A percentile compares a stretch with the other conserved stretches of the same genome.
Evolutionary conservation across 1,140 invertebrate species (phyloP).

Genomic region (Contarinia nasturtii): DNA sequence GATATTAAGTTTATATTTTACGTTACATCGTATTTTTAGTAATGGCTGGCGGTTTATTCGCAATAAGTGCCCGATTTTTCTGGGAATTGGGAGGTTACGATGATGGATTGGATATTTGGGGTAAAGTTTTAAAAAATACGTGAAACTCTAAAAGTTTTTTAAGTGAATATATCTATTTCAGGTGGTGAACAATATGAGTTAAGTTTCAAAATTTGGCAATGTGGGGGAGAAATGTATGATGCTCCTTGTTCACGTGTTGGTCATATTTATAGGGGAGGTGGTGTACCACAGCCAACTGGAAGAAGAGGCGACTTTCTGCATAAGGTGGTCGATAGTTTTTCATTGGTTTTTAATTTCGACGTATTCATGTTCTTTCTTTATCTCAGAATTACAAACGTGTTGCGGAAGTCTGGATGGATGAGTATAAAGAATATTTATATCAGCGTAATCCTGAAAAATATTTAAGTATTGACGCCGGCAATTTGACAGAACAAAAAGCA

Average conservation of each 20-base stretch:
- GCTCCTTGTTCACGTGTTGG: conserved; percentile 88
- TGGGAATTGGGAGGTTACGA: conserved; percentile 95
- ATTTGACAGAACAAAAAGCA: too few species aligned
- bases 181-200: conserved; percentile 93
- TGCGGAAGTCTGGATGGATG: too few species aligned
- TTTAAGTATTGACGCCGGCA: too few species aligned
- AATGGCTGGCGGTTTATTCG: conserved; percentile 90
- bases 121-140: too few species aligned
- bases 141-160: too few species aligned
- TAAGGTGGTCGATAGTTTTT: too few species aligned
- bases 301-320: conserved; percentile 80
- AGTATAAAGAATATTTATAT: too few species aligned
- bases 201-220: conserved; percentile 88
- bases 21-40: too few species aligned
- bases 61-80: conserved; percentile 77
- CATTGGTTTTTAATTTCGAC: conserved; percentile 3
- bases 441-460: too few species aligned
- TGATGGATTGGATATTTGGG: conserved; percentile 81
- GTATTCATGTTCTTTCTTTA: conserved; percentile 5
- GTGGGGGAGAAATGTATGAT: conserved; percentile 79
- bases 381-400: conserved; percentile 69
- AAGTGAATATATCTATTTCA: too few species aligned
- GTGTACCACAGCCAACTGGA: conserved; percentile 71
- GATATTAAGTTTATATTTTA: too few species aligned
- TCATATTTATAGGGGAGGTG: conserved; percentile 78